These are phyloP conservation scores for Montifringilla adamsi DNA, from an alignment of 2,113 vertebrate species.

Conservation along the genomic window DNA sequence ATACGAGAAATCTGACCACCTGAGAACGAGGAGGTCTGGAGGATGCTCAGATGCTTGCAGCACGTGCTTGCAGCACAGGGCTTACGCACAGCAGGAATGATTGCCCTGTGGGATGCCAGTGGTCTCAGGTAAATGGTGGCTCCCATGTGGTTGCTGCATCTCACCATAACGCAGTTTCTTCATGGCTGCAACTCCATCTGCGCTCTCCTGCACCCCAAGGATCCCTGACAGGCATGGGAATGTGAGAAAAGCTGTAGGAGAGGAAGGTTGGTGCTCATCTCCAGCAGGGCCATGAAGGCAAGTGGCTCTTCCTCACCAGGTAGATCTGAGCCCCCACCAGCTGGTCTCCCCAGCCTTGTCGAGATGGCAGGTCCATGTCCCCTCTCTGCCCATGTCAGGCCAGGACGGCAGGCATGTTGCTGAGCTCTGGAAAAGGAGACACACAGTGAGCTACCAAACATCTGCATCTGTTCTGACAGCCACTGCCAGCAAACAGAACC, in stretches of 20 bases:
- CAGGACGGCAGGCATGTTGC: neutral
- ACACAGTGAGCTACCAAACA: neutral
- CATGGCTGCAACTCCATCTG: neutral
- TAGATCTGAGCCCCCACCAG: neutral
- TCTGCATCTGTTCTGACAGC: neutral
- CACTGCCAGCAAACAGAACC: neutral
- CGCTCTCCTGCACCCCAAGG: neutral
- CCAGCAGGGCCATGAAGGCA: neutral
- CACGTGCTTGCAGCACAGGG: neutral
- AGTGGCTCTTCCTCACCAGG: neutral
- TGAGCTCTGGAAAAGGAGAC: conserved; percentile 42
- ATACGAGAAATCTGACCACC: neutral
- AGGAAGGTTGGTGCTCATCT: neutral
- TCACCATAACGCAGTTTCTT: neutral
- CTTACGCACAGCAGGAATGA: fast-evolving
- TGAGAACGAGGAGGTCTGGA: neutral
- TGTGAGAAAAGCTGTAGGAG: neutral
- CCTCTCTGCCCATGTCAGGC: neutral
- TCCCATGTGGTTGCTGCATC: neutral
- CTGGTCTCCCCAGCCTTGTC: neutral
- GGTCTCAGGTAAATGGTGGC: neutral
- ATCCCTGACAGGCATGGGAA: neutral
- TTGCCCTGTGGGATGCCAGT: neutral
- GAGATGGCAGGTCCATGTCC: neutral
- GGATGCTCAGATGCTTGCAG: neutral